Evolutionary conservation across 2,888 invertebrate species (phyloP), one percentile per base, ranked within the genome.

Genomic region (Watsonalla cultraria): DNA sequence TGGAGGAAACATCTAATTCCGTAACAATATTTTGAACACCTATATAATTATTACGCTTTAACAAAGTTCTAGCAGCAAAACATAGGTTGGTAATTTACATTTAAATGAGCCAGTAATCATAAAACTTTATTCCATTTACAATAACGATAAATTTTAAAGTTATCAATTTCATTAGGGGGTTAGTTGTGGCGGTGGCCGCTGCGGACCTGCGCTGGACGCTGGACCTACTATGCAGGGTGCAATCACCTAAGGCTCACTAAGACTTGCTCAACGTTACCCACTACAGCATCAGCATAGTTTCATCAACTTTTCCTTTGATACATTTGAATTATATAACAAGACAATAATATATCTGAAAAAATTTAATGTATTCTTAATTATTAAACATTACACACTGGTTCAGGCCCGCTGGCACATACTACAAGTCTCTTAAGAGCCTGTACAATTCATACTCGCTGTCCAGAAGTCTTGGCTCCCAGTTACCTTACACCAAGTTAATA

Each of bases 241-340:
- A 74, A 70, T 80, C 80, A 83, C 81, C 84, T 86, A 88, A 82
- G 84, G 84, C 86, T 85, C 83, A 78, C 86, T 86, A 87, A 84
- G 72, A 82, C 78, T 78, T 82, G 76, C 82, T 86, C 79, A 76
- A 84, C 81, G 78, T 84, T 82, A 82, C 76, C 66, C 65, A 84
- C 75, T 81, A 76, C 81, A 82, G 82, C 42, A 82, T 77, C 54
- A 67, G 80, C 78, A 77, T 82, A 74, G 72, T 75, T 75, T 74
- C 74, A 79, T 79, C 77, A 85, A 85, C 84, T 76, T 80, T 81
- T 77, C 79, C 75, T 78, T 77, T 72, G 84, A 89, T 90, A 91
- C 89, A 90, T 83, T 88, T 90, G 84, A 90, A 89, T 85, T 86
- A 90, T 88, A 90, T 91, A 91, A 91, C 91, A 91, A 91, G 89